Conservation (phyloP, 1,140 invertebrate species). For the Hylaeus volcanicus region DNA sequence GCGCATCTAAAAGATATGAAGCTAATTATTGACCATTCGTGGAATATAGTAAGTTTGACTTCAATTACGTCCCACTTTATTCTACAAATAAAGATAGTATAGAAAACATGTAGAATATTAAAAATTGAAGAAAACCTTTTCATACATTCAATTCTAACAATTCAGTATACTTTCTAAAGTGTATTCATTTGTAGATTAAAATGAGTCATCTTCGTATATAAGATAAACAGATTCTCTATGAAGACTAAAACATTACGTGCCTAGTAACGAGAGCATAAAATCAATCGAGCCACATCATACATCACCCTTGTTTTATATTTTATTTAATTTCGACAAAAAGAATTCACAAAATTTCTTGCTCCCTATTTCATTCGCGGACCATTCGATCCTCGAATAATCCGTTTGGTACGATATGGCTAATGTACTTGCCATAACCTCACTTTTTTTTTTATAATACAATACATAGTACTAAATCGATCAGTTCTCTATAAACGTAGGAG, state of each 20-base stretch:
- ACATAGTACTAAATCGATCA: background rate
- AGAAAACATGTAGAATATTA: background rate
- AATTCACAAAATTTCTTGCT: constrained; percentile 8
- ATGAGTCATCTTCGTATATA: background rate
- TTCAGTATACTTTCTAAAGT: background rate
- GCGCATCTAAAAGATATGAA: constrained; percentile 14
- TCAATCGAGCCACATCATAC: background rate
- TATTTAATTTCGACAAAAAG: background rate
- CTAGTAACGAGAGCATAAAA: background rate
- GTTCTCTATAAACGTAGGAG: background rate
- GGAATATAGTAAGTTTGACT: background rate
- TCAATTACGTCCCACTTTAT: background rate
- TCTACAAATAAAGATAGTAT: background rate
- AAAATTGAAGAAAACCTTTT: background rate
- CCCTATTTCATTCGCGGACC: background rate
- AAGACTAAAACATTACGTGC: background rate
- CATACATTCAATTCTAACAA: background rate
- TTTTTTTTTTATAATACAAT: background rate
- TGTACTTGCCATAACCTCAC: background rate
- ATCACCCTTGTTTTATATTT: background rate
- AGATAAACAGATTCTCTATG: constrained; percentile 6
- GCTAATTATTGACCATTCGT: background rate
- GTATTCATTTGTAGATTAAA: background rate
- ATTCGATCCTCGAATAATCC: background rate
- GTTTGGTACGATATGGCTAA: background rate